These are phyloP conservation scores for Sturmia bella DNA, from an alignment of 2,888 invertebrate genomes.

Conservation along the genomic window DNA sequence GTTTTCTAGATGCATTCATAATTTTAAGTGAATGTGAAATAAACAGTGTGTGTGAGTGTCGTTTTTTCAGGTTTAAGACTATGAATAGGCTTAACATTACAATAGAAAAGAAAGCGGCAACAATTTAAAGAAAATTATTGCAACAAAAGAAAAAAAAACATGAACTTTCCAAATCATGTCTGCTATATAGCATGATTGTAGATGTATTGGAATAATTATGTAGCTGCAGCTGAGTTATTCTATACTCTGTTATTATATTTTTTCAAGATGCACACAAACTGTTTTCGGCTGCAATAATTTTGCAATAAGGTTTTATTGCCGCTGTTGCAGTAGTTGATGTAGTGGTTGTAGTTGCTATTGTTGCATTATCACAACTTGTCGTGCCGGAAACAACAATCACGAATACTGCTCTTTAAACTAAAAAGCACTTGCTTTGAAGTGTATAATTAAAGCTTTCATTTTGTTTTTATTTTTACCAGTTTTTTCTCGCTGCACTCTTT, in stretches of 20 bases:
- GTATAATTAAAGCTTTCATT: conserved; percentile 29
- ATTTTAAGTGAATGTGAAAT: not conserved
- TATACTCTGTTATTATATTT: no score
- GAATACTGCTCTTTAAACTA: conserved; percentile 1
- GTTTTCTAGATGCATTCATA: not conserved
- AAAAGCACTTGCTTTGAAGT: conserved; percentile 28
- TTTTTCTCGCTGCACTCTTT: not conserved
- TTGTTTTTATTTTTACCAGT: not conserved
- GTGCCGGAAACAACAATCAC: conserved; percentile 20
- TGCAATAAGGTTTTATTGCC: not conserved
- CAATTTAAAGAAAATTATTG: not conserved
- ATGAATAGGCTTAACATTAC: not conserved
- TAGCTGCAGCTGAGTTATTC: no score
- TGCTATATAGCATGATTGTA: no score
- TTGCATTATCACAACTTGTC: conserved; percentile 25
- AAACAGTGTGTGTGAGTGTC: no score
- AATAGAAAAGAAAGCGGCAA: not conserved
- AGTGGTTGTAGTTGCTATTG: not conserved
- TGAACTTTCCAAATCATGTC: not conserved
- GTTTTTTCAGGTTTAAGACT: no score
- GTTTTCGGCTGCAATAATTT: no score
- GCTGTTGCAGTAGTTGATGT: not conserved
- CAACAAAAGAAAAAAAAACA: not conserved
- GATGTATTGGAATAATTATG: no score
- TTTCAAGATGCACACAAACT: no score